phyloP scores from a whole-genome alignment of 1,140 invertebrate species.

The Colletes gigas region DNA sequence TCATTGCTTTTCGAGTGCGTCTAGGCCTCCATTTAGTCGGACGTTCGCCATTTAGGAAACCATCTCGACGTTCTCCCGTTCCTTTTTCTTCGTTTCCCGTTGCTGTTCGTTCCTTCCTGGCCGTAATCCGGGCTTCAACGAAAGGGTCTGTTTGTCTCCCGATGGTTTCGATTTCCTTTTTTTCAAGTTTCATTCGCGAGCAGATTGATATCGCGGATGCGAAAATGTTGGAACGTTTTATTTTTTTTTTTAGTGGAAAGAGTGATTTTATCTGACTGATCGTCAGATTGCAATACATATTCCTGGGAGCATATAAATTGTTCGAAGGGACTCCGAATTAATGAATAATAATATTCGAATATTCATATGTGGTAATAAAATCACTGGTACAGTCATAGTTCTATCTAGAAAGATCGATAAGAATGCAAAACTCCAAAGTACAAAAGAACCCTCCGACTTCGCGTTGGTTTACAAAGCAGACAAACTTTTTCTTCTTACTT shows the following conservation, averaged over 20 bases:
- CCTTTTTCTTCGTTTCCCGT: background rate
- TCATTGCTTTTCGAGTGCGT: slow-evolving; percentile 18
- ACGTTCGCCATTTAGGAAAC: slow-evolving; percentile 1
- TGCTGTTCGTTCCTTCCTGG: background rate
- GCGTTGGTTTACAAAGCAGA: no score
- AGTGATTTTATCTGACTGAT: background rate
- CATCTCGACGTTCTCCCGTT: background rate
- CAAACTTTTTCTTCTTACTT: no score
- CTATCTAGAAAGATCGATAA: no score
- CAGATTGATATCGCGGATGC: background rate
- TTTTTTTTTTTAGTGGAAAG: background rate
- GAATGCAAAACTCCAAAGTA: no score
- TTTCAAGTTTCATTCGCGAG: background rate
- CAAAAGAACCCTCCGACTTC: no score
- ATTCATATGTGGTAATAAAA: background rate
- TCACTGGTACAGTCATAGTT: no score
- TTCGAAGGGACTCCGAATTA: no score
- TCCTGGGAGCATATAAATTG: background rate
- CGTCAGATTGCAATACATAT: no score
- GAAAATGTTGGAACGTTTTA: background rate
- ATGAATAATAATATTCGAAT: background rate
- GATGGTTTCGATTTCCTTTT: background rate
- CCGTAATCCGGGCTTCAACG: background rate
- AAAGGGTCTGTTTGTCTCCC: background rate
- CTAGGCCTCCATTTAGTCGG: background rate